Percentiles rank a stretch among this genome's conserved stretches.
Evolutionary conservation across 2,888 invertebrate genomes (phyloP).

Genomic region (Campoletis raptor): DNA sequence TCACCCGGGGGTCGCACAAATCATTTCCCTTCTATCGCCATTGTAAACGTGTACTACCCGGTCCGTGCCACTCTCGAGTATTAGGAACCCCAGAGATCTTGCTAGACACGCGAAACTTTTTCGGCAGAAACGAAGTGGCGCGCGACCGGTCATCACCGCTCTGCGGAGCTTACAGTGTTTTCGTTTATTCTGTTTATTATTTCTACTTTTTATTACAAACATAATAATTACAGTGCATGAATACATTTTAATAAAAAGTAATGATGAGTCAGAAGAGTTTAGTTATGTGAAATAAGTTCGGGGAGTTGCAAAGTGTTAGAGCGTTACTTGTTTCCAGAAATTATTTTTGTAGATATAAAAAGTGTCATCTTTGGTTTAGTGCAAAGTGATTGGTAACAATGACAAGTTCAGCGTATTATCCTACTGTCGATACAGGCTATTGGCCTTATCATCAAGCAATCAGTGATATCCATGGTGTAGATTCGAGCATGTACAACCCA

Average conservation of each 20-base stretch:
- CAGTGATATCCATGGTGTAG: constrained; percentile 61
- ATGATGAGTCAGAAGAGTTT: constrained; percentile 1
- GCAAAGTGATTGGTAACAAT: constrained; percentile 68
- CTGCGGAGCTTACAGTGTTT: constrained; percentile 51
- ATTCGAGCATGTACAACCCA: constrained; percentile 67
- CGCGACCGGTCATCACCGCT: constrained; percentile 72
- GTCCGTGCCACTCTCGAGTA: constrained; percentile 40
- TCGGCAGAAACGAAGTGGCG: constrained; percentile 72
- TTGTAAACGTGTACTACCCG: constrained; percentile 70
- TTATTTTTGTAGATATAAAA: background rate
- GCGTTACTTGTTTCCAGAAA: background rate
- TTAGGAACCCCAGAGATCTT: constrained; percentile 55
- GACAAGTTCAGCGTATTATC: constrained; percentile 76
- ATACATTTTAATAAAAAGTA: no score
- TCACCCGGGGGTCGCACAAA: constrained; percentile 79
- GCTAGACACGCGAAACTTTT: constrained; percentile 55
- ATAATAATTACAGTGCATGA: background rate
- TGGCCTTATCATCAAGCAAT: constrained; percentile 75
- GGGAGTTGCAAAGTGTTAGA: background rate
- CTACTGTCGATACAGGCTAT: constrained; percentile 72
- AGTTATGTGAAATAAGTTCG: background rate
- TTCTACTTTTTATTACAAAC: background rate
- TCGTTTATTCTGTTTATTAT: constrained; percentile 4
- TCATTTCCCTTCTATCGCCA: constrained; percentile 80
- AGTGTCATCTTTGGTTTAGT: background rate